Base-by-base conservation (phyloP, 2,797 vertebrate genomes). In the Halcyon leucocephala region DNA sequence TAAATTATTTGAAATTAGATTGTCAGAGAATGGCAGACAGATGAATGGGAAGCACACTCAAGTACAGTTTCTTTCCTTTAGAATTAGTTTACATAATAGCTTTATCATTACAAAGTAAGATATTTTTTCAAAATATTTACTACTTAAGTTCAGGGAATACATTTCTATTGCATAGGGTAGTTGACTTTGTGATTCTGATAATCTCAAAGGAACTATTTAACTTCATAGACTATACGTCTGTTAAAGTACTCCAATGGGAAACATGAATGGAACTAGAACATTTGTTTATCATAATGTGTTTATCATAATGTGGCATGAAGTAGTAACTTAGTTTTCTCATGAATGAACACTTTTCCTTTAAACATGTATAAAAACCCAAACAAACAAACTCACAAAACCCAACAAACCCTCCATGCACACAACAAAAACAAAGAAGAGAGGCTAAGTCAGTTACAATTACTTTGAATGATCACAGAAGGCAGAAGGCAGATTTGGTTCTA, bases 1-100 rank as follows among this genome's bases (percentile, higher is more conserved):
- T 86, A 85, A 89, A 80, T 78, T 65, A 78, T 62, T 80, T 86
- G 52, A 91, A 94, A 91, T 86, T 57, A 86, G 62, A 62, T 86
- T 95, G 76, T 78, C 60, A 76, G 39, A 54, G 58, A 93, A 86
- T 29, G 49, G 73, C 33, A 90, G 67, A 89, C n/a, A 42, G 77
- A 94, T 33, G n/a, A 37, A 87, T 67, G 41, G 65, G 35, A 95
- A 91, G 29, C 65, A 78, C 3, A 12, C 78, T 42, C 37, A 67
- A 67, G 31, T 61, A 67, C 5, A 2, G 61, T 82, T 88, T 91
- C 24, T 78, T 67, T 72, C 24, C 37, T 83, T 91, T 48, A 51
- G 46, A 86, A 83, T 65, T 29, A 71, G 44, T 79, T 86, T 83
- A 86, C 17, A 78, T 16, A 74, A 51, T 0, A 74, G 41, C 72